These are phyloP conservation scores for Atta texana DNA, from an alignment of 1,140 invertebrate species.

Conservation along the genomic window DNA sequence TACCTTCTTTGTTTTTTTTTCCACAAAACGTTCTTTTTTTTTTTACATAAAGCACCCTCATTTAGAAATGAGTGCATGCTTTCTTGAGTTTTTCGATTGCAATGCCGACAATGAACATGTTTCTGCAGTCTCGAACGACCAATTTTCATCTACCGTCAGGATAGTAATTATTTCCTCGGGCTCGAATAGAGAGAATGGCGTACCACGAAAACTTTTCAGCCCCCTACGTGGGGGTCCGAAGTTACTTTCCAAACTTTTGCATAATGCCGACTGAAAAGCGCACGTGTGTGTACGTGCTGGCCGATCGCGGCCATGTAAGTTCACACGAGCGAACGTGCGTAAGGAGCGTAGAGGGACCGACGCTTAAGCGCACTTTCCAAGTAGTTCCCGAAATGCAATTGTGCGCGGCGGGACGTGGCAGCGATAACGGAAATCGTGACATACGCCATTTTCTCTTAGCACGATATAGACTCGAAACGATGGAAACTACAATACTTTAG, in stretches of 20 bases:
- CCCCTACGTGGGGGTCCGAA: constrained; percentile 45
- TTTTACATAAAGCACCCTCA: background rate
- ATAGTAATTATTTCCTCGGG: constrained; percentile 70
- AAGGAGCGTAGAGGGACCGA: constrained; percentile 23
- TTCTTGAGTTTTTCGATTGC: constrained; percentile 29
- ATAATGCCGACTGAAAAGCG: constrained; percentile 58
- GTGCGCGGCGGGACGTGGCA: constrained; percentile 50
- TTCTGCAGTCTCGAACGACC: constrained; percentile 63
- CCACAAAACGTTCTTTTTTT: background rate
- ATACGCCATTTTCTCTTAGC: constrained; percentile 64
- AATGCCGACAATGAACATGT: constrained; percentile 55
- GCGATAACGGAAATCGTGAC: constrained; percentile 72
- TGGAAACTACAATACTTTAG: constrained; percentile 20
- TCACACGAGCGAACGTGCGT: constrained; percentile 39
- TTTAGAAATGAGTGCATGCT: background rate
- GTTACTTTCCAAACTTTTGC: constrained; percentile 70
- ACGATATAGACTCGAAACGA: constrained; percentile 1
- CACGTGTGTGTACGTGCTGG: constrained; percentile 33
- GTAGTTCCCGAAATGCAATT: constrained; percentile 69
- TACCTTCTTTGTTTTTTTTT: background rate
- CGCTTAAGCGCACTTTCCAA: constrained; percentile 69
- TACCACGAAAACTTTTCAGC: constrained; percentile 64
- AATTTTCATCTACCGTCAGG: constrained; percentile 35
- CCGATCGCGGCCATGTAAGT: constrained; percentile 23
- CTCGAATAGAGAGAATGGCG: constrained; percentile 44